Conservation (phyloP, 2,888 invertebrate species). For the Lepidocyrtinus sp. region DNA sequence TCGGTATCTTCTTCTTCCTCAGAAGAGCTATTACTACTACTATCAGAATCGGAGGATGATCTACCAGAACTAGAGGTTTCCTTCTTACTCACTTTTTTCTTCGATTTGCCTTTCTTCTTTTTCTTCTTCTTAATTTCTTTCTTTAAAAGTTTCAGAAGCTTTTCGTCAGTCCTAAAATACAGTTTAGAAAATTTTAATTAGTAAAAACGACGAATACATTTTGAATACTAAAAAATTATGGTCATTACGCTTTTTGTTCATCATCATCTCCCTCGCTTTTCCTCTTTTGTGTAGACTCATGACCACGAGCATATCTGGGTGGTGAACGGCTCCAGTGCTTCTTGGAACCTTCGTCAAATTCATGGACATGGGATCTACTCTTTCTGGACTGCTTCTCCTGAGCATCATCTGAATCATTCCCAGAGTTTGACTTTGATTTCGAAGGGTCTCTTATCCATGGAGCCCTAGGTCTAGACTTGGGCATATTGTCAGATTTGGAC, state of each 20-base stretch:
- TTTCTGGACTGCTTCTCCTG: not conserved
- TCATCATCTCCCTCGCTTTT: constrained; percentile 25
- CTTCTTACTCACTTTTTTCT: constrained; percentile 46
- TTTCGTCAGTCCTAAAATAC: constrained; percentile 47
- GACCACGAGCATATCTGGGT: constrained; percentile 65
- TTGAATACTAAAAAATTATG: no score
- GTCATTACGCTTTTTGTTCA: constrained; percentile 7
- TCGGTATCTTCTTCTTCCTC: constrained; percentile 16
- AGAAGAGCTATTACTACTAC: not conserved
- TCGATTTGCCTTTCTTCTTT: constrained; percentile 56
- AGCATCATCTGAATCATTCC: constrained; percentile 19
- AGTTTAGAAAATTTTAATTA: no score
- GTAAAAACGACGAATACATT: no score
- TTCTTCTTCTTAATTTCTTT: constrained; percentile 59
- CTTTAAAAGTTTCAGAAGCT: constrained; percentile 54
- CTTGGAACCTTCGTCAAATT: constrained; percentile 33
- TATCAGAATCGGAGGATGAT: constrained; percentile 24
- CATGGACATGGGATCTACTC: constrained; percentile 20
- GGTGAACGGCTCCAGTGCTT: constrained; percentile 67
- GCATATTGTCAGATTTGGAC: constrained; percentile 16
- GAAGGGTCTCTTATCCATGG: constrained; percentile 59
- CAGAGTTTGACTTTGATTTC: constrained; percentile 39
- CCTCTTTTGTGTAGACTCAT: constrained; percentile 64
- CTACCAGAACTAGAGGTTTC: constrained; percentile 23
- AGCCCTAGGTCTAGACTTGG: constrained; percentile 39